A percentile compares a stretch with the other conserved stretches of the same genome.
phyloP scores from a whole-genome alignment of 1,140 invertebrate genomes.

The Lordiphosa collinella region DNA sequence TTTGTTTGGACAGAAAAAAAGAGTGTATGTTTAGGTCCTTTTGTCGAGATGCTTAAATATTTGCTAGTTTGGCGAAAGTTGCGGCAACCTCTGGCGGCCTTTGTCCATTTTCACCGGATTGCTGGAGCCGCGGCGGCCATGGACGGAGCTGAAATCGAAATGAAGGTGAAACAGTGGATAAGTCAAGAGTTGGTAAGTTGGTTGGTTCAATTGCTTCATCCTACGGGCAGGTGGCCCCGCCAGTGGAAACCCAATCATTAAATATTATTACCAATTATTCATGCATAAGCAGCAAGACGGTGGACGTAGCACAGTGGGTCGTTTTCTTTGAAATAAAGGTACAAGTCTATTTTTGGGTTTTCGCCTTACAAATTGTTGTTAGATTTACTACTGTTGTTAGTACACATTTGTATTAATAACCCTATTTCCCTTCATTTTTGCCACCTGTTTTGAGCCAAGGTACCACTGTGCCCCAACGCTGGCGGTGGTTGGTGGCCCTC shows the following conservation, averaged over 20 bases:
- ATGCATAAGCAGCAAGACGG: conserved; percentile 69
- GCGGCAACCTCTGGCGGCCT: conserved; percentile 64
- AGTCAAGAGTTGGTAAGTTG: conserved; percentile 18
- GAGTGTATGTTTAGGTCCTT: conserved; percentile 19
- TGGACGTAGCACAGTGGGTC: conserved; percentile 19
- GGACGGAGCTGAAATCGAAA: conserved; percentile 52
- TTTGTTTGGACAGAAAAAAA: conserved; percentile 7
- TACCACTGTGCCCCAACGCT: conserved; percentile 12
- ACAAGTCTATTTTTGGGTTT: too few species aligned
- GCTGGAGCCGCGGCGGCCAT: conserved; percentile 45
- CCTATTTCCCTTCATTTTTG: too few species aligned
- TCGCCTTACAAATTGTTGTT: too few species aligned
- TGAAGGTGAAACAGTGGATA: conserved; percentile 11
- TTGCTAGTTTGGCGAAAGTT: conserved; percentile 70
- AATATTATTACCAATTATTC: conserved; percentile 79
- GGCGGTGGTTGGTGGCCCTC: conserved; percentile 47
- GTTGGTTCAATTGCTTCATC: conserved; percentile 53
- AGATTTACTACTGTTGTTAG: too few species aligned
- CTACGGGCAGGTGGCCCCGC: conserved; percentile 51
- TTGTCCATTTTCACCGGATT: conserved; percentile 72
- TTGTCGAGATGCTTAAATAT: conserved; percentile 55
- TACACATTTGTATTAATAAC: too few species aligned
- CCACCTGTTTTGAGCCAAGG: too few species aligned
- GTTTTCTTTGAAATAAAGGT: too few species aligned
- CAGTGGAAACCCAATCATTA: conserved; percentile 59